Evolutionary conservation across 2,888 invertebrate genomes (phyloP), one percentile per base, ranked within the genome.

Genomic region (Boloria selene): DNA sequence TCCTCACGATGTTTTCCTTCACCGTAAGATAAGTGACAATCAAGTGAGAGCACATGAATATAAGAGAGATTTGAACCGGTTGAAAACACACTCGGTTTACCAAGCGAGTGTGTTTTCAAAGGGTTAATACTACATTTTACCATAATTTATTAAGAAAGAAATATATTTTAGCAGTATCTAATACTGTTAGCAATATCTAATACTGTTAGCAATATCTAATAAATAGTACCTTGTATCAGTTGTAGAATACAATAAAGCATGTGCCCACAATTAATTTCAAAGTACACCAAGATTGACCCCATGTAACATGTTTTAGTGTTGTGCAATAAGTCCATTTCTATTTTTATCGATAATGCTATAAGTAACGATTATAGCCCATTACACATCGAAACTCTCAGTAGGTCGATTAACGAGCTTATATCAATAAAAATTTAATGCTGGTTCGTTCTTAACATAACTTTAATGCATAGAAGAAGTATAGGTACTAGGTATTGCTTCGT

Each of bases 311-410:
- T 70, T 71, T 67, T 65, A 51, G 61, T 61, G 73, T 87, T 86
- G 82, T 78, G 79, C 78, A 87, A 86, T 73, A 78, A 73, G 71
- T 72, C 71, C 77, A 75, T 76, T 77, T 78, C 80, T 81, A 81
- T 81, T 83, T 84, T 83, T 86, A 86, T 86, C 84, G 85, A 81
- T 72, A 73, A 76, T 76, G 80, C 77, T 79, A 77, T 77, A 75
- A 80, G 76, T 80, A 79, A 84, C 76, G 77, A 84, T 86, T 82
- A 86, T 75, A 73, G 76, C 70, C 84, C 79, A 86, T 86, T 84
- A 86, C 77, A 69, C 72, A 74, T 74, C 68, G 73, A 71, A 69
- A 74, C 70, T 71, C 72, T 74, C 78, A 86, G 86, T 85, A 82
- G 82, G 74, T 76, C 81, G 78, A 82, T 83, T 80, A 84, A 80